A percentile compares a stretch with the other conserved stretches of the same genome.
Conservation (phyloP, 2,113 vertebrate genomes). For the Cyanoliseus patagonus region DNA sequence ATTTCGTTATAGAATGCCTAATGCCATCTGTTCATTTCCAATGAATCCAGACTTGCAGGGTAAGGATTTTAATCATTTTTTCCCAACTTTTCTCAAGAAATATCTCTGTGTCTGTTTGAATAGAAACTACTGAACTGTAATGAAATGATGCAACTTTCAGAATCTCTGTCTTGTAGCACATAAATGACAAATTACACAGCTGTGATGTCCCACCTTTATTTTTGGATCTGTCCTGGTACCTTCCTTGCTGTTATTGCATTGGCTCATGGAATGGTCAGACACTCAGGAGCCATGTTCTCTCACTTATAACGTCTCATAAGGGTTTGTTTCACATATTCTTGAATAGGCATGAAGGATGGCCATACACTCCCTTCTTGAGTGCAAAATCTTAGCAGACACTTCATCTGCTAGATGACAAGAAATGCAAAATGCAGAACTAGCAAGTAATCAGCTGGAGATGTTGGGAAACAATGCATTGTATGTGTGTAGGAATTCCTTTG, state of each 20-base stretch:
- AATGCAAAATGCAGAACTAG: neutral
- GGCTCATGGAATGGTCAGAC: neutral
- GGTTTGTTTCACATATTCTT: neutral
- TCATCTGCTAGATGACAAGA: neutral
- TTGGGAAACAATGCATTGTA: neutral
- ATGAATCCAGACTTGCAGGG: conserved; percentile 68
- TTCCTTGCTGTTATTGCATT: neutral
- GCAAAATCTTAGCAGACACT: neutral
- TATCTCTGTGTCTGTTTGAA: neutral
- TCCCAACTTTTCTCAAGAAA: neutral
- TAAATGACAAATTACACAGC: neutral
- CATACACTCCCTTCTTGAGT: neutral
- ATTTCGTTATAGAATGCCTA: conserved; percentile 14
- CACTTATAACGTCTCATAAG: neutral
- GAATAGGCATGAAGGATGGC: neutral
- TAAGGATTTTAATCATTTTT: conserved; percentile 21
- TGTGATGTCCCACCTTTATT: neutral
- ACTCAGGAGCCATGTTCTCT: neutral
- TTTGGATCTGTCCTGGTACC: neutral
- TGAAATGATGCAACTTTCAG: neutral
- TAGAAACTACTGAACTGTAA: neutral
- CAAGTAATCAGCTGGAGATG: neutral
- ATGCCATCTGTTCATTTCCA: conserved; percentile 19
- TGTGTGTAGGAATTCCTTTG: neutral
- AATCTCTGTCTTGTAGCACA: neutral